phyloP scores from a whole-genome alignment of 2,888 invertebrate genomes.

The Nemurella pictetii region DNA sequence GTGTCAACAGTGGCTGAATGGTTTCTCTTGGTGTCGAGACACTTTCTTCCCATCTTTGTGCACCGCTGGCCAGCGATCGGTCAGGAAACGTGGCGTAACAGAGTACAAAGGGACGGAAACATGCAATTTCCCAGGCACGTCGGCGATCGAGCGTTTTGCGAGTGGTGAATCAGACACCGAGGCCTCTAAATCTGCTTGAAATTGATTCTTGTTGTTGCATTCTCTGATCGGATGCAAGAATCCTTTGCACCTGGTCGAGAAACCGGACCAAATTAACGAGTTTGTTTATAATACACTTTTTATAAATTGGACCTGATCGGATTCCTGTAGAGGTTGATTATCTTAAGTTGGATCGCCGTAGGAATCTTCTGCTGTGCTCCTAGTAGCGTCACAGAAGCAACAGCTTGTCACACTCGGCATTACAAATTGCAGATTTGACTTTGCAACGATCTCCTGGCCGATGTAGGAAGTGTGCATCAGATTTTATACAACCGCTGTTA shows the following conservation, averaged over 20 bases:
- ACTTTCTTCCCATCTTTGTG: conserved; percentile 12
- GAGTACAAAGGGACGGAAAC: neutral
- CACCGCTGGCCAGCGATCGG: neutral
- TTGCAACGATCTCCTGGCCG: neutral
- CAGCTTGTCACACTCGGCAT: neutral
- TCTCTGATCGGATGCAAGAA: neutral
- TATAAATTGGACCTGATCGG: too few relatives aligned
- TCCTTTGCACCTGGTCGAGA: neutral
- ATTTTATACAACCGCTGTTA: neutral
- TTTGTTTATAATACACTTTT: too few relatives aligned
- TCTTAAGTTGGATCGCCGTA: too few relatives aligned
- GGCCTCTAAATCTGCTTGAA: neutral
- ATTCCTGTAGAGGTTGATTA: neutral
- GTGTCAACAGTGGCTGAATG: neutral
- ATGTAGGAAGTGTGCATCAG: neutral
- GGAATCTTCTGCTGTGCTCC: too few relatives aligned
- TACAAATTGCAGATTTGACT: neutral
- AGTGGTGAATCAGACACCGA: neutral
- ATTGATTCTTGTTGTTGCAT: neutral
- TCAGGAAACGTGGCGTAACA: neutral
- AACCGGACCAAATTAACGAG: neutral
- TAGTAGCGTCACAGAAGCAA: neutral
- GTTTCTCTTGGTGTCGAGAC: conserved; percentile 15
- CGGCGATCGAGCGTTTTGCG: neutral
- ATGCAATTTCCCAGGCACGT: neutral